Evolutionary conservation across 2,113 vertebrate genomes (phyloP).

Genomic region (Peromyscus leucopus): DNA sequence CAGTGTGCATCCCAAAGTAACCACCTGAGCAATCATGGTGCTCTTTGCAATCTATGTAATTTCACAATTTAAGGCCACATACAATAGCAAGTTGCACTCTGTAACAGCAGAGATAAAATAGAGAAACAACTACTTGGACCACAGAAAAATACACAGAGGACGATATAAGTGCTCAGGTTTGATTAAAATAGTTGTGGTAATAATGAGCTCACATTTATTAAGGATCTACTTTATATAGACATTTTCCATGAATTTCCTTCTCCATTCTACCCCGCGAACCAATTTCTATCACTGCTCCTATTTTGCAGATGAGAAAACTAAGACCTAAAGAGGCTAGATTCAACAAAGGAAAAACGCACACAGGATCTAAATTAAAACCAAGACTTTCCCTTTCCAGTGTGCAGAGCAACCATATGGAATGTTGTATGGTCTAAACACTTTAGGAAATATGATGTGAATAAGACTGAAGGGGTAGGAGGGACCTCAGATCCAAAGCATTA

Average conservation of each 20-base stretch:
- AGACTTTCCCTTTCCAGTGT: not conserved
- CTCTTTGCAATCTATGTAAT: not conserved
- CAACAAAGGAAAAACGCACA: not conserved
- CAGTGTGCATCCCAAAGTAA: not conserved
- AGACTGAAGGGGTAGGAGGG: not conserved
- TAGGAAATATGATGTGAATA: not conserved
- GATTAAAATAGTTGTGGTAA: not conserved
- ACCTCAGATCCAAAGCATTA: not conserved
- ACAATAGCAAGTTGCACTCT: not conserved
- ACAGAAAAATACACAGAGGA: not conserved
- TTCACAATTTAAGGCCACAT: not conserved
- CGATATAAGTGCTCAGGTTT: not conserved
- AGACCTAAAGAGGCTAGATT: not conserved
- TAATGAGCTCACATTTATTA: not conserved
- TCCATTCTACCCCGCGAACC: not conserved
- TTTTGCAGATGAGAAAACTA: constrained; percentile 29
- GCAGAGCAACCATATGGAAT: not conserved
- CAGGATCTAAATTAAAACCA: not conserved
- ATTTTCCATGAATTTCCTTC: not conserved
- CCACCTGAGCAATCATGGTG: not conserved
- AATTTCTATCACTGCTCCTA: not conserved
- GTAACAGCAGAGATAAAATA: not conserved
- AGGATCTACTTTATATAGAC: not conserved
- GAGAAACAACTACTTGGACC: not conserved
- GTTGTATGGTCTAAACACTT: not conserved